These are phyloP conservation scores for Pocillopora meandrina DNA, from an alignment of 92 coral and sea anemone genomes.

Conservation along the genomic window DNA sequence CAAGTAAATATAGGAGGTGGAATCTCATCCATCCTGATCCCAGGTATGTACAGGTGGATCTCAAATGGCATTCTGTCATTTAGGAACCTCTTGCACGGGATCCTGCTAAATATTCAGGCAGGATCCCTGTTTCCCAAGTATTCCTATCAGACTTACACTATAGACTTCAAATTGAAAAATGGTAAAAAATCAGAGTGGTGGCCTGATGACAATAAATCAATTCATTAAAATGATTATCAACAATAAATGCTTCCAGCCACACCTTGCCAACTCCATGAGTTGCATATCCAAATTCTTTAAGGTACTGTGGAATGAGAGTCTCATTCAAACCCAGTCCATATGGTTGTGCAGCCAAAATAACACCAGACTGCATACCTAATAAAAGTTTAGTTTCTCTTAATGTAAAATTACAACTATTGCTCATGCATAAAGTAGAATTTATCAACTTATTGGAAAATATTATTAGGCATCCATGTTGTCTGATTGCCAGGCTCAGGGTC, in stretches of 20 bases:
- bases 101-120: too few species aligned
- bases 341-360: slow-evolving; percentile 74
- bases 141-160: too few species aligned
- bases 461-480: too few species aligned
- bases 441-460: neutral
- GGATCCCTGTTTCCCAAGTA: too few species aligned
- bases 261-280: slow-evolving; percentile 91
- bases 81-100: too few species aligned
- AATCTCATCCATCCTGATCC: too few species aligned
- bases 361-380: slow-evolving; percentile 73
- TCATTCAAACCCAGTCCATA: slow-evolving; percentile 82
- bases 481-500: too few species aligned
- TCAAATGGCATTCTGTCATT: too few species aligned
- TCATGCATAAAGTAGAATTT: neutral
- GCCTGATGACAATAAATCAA: too few species aligned
- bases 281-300: slow-evolving; percentile 72
- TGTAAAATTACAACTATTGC: neutral
- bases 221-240: too few species aligned
- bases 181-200: neutral
- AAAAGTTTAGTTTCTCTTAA: too few species aligned
- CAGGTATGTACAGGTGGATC: too few species aligned
- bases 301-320: slow-evolving; percentile 75
- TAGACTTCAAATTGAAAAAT: neutral
- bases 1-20: neutral
- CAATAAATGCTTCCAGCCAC: neutral